Percentiles rank a stretch among this genome's conserved stretches.
Evolutionary conservation across 2,797 vertebrate genomes (phyloP).

Genomic region (Chromobotia macracanthus): DNA sequence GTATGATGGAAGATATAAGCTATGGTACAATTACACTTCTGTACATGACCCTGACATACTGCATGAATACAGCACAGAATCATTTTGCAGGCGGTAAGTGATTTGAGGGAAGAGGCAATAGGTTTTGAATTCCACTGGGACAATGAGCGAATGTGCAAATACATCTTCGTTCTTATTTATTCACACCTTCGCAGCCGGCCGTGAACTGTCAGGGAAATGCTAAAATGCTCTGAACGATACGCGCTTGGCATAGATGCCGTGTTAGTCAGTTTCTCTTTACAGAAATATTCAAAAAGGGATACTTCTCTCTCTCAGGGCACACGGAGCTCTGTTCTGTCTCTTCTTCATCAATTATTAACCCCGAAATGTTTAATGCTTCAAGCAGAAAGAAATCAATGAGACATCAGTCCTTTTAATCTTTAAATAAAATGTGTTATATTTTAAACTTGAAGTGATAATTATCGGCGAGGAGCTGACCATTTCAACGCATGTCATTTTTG

Average conservation of each 20-base stretch:
- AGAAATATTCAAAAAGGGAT: conserved; percentile 4
- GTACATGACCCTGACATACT: neutral
- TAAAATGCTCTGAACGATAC: conserved; percentile 26
- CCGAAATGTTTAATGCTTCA: conserved; percentile 23
- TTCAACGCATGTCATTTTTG: conserved; percentile 5
- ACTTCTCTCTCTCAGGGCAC: conserved; percentile 11
- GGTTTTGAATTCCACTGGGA: conserved; percentile 5
- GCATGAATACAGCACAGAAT: neutral
- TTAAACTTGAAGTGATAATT: conserved; percentile 30
- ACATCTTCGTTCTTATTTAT: conserved; percentile 1
- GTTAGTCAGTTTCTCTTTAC: conserved; percentile 4
- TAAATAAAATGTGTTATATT: conserved; percentile 34
- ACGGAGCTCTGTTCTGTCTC: conserved; percentile 11
- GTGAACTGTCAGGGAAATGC: neutral
- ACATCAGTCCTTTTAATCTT: conserved; percentile 43
- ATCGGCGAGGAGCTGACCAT: conserved; percentile 5
- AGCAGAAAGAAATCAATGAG: conserved; percentile 43
- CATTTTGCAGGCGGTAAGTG: neutral
- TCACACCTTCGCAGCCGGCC: neutral
- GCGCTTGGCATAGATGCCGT: conserved; percentile 2
- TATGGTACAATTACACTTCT: neutral
- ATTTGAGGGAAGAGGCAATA: conserved; percentile 7
- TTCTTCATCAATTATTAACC: conserved; percentile 28
- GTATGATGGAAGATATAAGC: neutral
- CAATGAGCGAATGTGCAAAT: conserved; percentile 31